These are phyloP conservation scores for Hydra vulgaris DNA, from an alignment of 30 jellyfish, hydroid and myxozoan species.

Conservation along the genomic window DNA sequence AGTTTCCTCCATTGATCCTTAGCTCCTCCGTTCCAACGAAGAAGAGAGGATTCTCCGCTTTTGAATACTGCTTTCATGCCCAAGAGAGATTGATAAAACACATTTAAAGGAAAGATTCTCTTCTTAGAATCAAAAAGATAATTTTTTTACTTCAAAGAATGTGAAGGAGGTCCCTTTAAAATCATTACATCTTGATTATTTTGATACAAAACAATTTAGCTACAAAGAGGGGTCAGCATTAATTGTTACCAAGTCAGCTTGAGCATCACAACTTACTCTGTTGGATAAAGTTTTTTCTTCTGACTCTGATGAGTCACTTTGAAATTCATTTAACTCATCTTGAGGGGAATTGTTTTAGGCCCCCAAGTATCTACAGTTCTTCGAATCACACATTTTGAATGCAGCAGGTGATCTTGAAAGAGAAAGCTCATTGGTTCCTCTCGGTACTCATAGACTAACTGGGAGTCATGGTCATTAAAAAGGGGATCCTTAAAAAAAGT, in stretches of 20 bases:
- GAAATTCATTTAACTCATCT: not conserved
- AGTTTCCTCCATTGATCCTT: too few species aligned
- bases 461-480: not conserved
- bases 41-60: too few species aligned
- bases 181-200: not conserved
- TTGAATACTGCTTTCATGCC: too few species aligned
- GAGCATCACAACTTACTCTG: not conserved
- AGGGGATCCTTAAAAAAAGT: not conserved
- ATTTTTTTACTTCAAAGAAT: too few species aligned
- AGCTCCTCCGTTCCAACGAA: too few species aligned
- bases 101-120: too few species aligned
- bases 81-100: too few species aligned
- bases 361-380: not conserved
- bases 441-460: not conserved
- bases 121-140: too few species aligned
- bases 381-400: not conserved
- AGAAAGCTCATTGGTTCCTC: not conserved
- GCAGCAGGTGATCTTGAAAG: not conserved
- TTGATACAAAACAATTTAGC: not conserved
- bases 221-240: not conserved
- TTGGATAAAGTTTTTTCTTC: not conserved
- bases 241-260: not conserved
- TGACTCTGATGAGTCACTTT: not conserved
- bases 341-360: not conserved
- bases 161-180: too few species aligned